Conservation (phyloP, 2,113 vertebrate species). For the Nothoprocta perdicaria region DNA sequence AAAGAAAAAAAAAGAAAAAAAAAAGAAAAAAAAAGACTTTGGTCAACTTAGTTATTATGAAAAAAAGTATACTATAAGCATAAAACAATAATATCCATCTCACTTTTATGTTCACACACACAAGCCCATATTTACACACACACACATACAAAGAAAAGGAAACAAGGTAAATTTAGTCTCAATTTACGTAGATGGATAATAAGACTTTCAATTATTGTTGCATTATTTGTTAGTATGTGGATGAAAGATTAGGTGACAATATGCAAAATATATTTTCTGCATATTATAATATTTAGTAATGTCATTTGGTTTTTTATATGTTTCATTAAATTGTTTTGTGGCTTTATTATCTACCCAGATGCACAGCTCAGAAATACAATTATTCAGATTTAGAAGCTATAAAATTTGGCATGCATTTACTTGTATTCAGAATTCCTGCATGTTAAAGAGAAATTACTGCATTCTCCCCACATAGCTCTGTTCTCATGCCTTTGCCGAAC, state of each 20-base stretch:
- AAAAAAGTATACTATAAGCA: constrained; percentile 59
- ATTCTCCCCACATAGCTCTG: constrained; percentile 78
- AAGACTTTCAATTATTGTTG: constrained; percentile 83
- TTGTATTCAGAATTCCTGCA: constrained; percentile 84
- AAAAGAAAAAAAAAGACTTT: constrained; percentile 26
- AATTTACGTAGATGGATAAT: constrained; percentile 82
- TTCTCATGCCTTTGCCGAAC: constrained; percentile 75
- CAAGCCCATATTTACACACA: neutral
- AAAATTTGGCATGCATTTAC: constrained; percentile 86
- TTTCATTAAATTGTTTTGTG: constrained; percentile 88
- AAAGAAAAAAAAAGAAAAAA: neutral
- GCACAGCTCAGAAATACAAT: constrained; percentile 86
- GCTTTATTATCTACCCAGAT: constrained; percentile 87
- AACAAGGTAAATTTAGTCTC: constrained; percentile 84
- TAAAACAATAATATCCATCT: constrained; percentile 77
- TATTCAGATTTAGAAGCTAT: constrained; percentile 88
- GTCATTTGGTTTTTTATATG: constrained; percentile 86
- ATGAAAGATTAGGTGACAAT: constrained; percentile 86
- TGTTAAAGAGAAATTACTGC: constrained; percentile 84
- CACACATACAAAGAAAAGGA: constrained; percentile 72
- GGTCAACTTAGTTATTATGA: constrained; percentile 74
- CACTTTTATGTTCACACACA: constrained; percentile 63
- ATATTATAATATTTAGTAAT: constrained; percentile 87
- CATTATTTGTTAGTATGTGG: constrained; percentile 82
- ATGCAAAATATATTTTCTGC: constrained; percentile 85